Percentiles rank a stretch among this genome's conserved stretches.
Conservation (phyloP, 2,113 vertebrate species). For the Pelusios castaneus region DNA sequence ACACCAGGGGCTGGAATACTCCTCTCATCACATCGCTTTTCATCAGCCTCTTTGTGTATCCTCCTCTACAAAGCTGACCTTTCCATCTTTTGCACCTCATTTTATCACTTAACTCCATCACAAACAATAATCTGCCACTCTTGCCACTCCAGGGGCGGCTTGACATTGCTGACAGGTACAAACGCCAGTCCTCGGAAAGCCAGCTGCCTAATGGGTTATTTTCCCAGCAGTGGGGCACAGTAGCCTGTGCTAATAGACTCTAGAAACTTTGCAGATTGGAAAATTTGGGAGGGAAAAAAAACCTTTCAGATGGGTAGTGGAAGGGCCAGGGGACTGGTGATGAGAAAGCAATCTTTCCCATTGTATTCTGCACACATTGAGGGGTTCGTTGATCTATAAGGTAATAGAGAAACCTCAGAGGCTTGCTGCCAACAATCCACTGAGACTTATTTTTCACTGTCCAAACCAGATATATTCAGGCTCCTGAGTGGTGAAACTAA, state of each 20-base stretch:
- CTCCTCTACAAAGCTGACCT: neutral
- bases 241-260: rapidly evolving
- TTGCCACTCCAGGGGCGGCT: neutral
- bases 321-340: rapidly evolving
- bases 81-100: neutral
- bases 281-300: neutral
- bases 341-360: rapidly evolving
- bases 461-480: neutral
- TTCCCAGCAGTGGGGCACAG: neutral
- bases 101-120: neutral
- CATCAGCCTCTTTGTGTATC: neutral
- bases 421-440: neutral
- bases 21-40: neutral
- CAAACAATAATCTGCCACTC: neutral
- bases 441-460: neutral
- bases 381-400: neutral
- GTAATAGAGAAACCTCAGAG: neutral
- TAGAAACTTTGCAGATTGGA: neutral
- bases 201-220: neutral
- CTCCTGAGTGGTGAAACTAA: neutral
- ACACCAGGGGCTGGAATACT: rapidly evolving
- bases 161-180: neutral
- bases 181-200: neutral
- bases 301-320: neutral
- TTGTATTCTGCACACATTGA: neutral